phyloP scores from a whole-genome alignment of 1,140 invertebrate species.

The Babylonia areolata region DNA sequence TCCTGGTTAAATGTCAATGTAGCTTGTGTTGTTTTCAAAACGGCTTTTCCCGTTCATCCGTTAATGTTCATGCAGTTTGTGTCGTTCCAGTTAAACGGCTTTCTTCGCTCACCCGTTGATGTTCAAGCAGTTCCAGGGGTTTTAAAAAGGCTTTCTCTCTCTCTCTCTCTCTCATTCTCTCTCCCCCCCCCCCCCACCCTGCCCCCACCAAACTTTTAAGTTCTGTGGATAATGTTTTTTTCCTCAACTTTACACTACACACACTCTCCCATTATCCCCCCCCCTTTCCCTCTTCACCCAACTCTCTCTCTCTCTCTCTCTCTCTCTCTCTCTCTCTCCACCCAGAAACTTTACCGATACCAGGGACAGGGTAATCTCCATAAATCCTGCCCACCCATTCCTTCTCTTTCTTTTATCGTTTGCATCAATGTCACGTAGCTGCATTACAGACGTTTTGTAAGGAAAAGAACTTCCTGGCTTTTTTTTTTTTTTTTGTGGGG shows the following conservation, averaged over 20 bases:
- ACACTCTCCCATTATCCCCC: background rate
- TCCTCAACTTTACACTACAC: background rate
- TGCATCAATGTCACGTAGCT: background rate
- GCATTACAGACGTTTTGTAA: too few species aligned
- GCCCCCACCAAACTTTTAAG: background rate
- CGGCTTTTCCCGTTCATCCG: too few species aligned
- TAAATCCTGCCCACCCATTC: background rate
- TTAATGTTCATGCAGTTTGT: background rate
- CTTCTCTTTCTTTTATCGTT: background rate
- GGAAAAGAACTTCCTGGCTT: background rate
- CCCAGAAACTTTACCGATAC: too few species aligned
- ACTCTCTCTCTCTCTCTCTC: conserved; percentile 21
- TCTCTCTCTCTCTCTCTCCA: background rate
- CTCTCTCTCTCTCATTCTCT: background rate
- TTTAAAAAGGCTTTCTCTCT: conserved; percentile 1
- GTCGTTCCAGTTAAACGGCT: conserved; percentile 31
- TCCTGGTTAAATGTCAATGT: too few species aligned
- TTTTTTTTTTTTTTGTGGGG: background rate
- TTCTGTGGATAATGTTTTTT: background rate
- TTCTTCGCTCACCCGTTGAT: background rate
- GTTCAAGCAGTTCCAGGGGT: background rate
- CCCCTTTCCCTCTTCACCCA: conserved; percentile 11
- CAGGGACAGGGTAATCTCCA: too few species aligned
- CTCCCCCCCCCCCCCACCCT: background rate
- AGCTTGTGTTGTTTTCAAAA: too few species aligned